phyloP scores from a whole-genome alignment of 2,888 invertebrate genomes.

The Acleris sparsana region DNA sequence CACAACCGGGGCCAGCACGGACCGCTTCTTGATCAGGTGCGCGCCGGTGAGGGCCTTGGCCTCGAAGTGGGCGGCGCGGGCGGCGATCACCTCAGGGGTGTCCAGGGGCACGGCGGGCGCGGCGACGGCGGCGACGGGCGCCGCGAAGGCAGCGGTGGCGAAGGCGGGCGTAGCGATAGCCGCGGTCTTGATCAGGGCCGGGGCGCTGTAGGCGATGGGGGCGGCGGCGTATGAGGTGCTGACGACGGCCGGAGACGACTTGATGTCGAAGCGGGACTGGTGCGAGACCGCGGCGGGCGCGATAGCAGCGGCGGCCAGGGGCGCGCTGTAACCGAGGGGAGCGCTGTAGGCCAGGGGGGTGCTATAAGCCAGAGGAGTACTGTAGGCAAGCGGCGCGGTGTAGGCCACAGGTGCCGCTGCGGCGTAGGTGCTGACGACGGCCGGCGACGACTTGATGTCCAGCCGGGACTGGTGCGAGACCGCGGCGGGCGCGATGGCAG shows the following conservation, averaged over 20 bases:
- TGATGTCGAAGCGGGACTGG: constrained; percentile 50
- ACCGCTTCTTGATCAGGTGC: constrained; percentile 72
- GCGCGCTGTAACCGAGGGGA: constrained; percentile 43
- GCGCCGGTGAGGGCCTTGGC: constrained; percentile 65
- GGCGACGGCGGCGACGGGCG: constrained; percentile 45
- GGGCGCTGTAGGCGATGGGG: constrained; percentile 38
- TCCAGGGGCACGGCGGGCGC: constrained; percentile 63
- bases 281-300: constrained; percentile 47
- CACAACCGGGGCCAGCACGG: constrained; percentile 53
- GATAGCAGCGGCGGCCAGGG: constrained; percentile 44
- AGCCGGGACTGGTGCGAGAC: constrained; percentile 67
- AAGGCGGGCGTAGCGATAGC: constrained; percentile 36
- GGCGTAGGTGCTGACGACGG: constrained; percentile 58
- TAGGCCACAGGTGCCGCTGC: constrained; percentile 44
- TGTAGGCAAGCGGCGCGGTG: constrained; percentile 53
- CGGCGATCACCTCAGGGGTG: constrained; percentile 71
- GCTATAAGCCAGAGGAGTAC: constrained; percentile 52
- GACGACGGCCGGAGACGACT: constrained; percentile 41
- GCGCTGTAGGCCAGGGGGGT: constrained; percentile 49
- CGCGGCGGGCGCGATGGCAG: constrained; percentile 54
- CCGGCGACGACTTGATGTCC: constrained; percentile 67
- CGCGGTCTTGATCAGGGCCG: constrained; percentile 46
- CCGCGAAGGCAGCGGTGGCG: constrained; percentile 33
- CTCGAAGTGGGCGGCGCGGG: constrained; percentile 69
- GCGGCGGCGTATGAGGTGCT: constrained; percentile 37